Base-by-base conservation (phyloP, 2,888 invertebrate species). In the Scaptodrosophila latifasciaeformis region DNA sequence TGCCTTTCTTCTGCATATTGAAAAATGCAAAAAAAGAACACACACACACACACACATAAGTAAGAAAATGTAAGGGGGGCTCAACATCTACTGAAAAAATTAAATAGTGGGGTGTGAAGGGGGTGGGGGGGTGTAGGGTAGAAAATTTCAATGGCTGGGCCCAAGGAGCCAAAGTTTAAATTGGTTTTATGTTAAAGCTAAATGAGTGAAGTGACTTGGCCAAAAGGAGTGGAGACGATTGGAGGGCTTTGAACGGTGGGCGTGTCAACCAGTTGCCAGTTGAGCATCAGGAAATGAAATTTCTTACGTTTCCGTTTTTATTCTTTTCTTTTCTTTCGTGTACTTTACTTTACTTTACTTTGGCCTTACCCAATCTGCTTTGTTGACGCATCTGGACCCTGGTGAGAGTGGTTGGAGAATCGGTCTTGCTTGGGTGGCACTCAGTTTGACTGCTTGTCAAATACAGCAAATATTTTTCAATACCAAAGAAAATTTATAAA, bases 171-270 rank as follows among this genome's bases (percentile, higher is more conserved):
- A 49, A 72, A 80, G 78, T 80, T 72, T 80, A 80, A 72, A 72
- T 72, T 72, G 81, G 81, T 72, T 72, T 72, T 72, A 80, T 77
- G 72, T 80, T 80, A 70, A 72, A 74, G 81, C 72, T 78, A 72
- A 72, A 72, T 72, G 78, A 72, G 78, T 77, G 75, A 72, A 61
- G 58, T 63, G 49, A 19, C 27, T 43, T 29, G 45, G 44, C 46
- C 50, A 31, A 10, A 49, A 49, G 44, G 64, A 48, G 59, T 45
- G 29, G 12, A 34, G 49, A 24, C 15, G 46, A 10, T 17, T 47
- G 34, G 43, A 18, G 15, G 17, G 30, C 34, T 13, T 34, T 13
- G 15, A 30, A 31, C 7, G 30, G 35, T 12, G 15, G 48, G 30
- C 49, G 29, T 42, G 46, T 51, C 54, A 34, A 34, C 37, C 48